These are phyloP conservation scores for Aethes cnicana DNA, from an alignment of 2,888 invertebrate genomes.

Conservation along the genomic window DNA sequence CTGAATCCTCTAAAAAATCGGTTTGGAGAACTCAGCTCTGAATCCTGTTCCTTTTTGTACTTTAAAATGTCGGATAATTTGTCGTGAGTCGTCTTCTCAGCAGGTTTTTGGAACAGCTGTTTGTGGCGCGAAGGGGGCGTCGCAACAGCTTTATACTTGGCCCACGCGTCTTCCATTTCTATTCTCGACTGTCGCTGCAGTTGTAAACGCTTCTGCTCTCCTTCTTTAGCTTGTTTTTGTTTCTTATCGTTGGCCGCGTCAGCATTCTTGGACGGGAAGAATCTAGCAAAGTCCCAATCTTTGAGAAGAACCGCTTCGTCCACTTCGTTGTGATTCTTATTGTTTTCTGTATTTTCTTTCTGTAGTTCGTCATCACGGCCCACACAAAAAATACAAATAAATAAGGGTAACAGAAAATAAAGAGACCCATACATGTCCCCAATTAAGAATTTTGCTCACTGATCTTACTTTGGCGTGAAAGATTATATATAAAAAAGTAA, in stretches of 20 bases:
- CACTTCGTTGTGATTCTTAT: constrained; percentile 81
- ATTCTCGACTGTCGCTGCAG: constrained; percentile 72
- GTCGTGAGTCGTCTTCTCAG: constrained; percentile 67
- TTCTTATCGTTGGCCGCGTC: constrained; percentile 63
- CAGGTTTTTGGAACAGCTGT: constrained; percentile 60
- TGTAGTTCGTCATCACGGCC: constrained; percentile 69
- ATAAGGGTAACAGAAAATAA: constrained; percentile 53
- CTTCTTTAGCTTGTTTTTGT: constrained; percentile 65
- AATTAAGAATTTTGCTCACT: constrained; percentile 59
- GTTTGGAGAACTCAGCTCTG: constrained; percentile 86
- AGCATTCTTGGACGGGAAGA: constrained; percentile 85
- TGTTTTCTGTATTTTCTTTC: constrained; percentile 67
- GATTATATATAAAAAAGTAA: no score
- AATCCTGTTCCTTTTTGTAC: constrained; percentile 87
- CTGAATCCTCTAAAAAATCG: constrained; percentile 90
- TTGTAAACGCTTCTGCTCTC: constrained; percentile 63
- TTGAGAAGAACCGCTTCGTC: constrained; percentile 91
- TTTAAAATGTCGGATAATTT: constrained; percentile 76
- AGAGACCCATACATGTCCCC: constrained; percentile 37
- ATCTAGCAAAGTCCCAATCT: constrained; percentile 94
- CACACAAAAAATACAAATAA: constrained; percentile 74
- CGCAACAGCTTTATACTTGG: constrained; percentile 68
- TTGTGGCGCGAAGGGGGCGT: constrained; percentile 72
- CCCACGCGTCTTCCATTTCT: constrained; percentile 75
- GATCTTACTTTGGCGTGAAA: constrained; percentile 79